phyloP scores from a whole-genome alignment of 2,113 vertebrate genomes.

The Silurus meridionalis region DNA sequence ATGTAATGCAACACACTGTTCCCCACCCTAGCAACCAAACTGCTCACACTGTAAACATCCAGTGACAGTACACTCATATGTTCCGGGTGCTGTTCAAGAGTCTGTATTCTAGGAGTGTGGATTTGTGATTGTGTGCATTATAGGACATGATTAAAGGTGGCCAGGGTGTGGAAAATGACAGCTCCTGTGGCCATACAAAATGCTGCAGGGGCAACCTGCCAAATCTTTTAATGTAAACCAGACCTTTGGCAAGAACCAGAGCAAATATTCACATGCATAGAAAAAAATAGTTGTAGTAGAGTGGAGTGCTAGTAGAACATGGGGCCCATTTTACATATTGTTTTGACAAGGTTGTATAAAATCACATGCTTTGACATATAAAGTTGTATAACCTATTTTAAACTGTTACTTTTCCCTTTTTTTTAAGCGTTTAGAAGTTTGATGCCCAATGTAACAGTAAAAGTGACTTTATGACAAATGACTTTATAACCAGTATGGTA shows the following conservation, averaged over 20 bases:
- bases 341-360: conserved; percentile 27
- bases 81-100: conserved; percentile 57
- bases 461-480: no score
- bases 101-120: conserved; percentile 39
- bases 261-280: conserved; percentile 52
- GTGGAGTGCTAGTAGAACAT: background rate
- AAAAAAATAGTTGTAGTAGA: conserved; percentile 38
- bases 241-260: conserved; percentile 55
- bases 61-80: conserved; percentile 57
- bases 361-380: conserved; percentile 36
- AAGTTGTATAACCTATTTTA: conserved; percentile 25
- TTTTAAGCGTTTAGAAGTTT: background rate
- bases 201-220: conserved; percentile 55
- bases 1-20: background rate
- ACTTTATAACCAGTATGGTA: background rate
- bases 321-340: background rate
- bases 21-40: conserved; percentile 61
- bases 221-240: conserved; percentile 71
- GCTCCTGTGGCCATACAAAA: conserved; percentile 64
- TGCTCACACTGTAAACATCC: conserved; percentile 50
- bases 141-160: conserved; percentile 42
- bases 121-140: conserved; percentile 33
- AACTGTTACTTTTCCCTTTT: conserved; percentile 38
- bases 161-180: conserved; percentile 61
- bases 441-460: background rate